phyloP scores from a whole-genome alignment of 2,888 invertebrate genomes.

The Ophion slaviceki region DNA sequence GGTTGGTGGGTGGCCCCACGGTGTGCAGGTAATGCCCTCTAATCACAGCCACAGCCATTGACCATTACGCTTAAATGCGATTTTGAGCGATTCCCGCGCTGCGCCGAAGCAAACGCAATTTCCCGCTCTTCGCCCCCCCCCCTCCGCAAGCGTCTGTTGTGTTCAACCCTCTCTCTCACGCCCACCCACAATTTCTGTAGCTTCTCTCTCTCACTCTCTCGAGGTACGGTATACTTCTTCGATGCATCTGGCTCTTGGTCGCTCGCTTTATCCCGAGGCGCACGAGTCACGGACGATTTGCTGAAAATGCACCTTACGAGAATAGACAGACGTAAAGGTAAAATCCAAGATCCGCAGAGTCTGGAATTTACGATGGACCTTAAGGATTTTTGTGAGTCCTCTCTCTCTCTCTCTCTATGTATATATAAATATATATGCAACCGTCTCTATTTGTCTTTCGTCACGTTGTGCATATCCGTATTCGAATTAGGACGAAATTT shows the following conservation, averaged over 20 bases:
- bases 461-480: not conserved
- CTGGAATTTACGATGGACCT: conserved; percentile 54
- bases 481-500: conserved; percentile 1
- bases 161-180: conserved; percentile 43
- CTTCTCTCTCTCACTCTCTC: conserved; percentile 39
- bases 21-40: conserved; percentile 78
- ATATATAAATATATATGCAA: not conserved
- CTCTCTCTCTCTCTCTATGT: not conserved
- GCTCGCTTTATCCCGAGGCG: conserved; percentile 57
- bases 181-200: conserved; percentile 28
- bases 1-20: conserved; percentile 80
- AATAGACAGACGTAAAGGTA: conserved; percentile 15
- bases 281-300: conserved; percentile 68
- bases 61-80: conserved; percentile 80
- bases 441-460: not conserved
- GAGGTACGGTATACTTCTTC: conserved; percentile 29
- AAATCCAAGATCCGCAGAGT: conserved; percentile 21
- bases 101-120: conserved; percentile 66
- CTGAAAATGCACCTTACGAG: conserved; percentile 59
- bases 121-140: conserved; percentile 62
- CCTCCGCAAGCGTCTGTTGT: conserved; percentile 22
- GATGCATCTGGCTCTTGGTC: conserved; percentile 57
- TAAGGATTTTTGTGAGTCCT: conserved; percentile 20
- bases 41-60: conserved; percentile 78
- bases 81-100: conserved; percentile 76